Evolutionary conservation across 2,888 invertebrate species (phyloP), one percentile per base, ranked within the genome.

Genomic region (Conops quadrifasciatus): DNA sequence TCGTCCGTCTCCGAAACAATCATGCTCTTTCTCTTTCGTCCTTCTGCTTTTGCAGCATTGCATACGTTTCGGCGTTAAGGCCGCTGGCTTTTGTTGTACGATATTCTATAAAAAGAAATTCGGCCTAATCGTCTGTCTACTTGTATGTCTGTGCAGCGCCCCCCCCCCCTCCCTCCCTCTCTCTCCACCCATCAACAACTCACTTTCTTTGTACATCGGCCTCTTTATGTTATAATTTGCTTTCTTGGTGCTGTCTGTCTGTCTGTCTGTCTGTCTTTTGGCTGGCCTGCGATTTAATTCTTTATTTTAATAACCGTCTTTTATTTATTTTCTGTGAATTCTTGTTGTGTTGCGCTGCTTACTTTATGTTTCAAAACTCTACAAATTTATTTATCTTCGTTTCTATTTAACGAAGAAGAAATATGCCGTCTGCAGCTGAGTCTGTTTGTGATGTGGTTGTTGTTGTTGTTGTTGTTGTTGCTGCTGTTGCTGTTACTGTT

Each of bases 311-410:
- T 58, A 58, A 24, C 15, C 58, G 58, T 21, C 24, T 58, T 58
- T 58, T 58, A 58, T 58, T 28, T 28, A 28, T 28, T 58, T 58
- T 58, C 58, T 26, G 26, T 7, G 58, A 58, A 58, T 58, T 53
- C 53, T 2, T 19, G 21, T 53, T 19, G n/a, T 21, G 21, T 21
- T 53, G 53, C 19, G n/a, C n/a, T 21, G 15, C 19, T 36, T 36
- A 9, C 16, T 16, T 49, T 49, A 2, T 49, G 49, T 16, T n/a
- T 49, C 49, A 49, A 36, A 49, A 16, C 49, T 49, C 49, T 1
- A 19, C 49, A 49, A n/a, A 53, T 53, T 53, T 53, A 53, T 53
- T 53, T 53, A 21, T n/a, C 53, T 53, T 53, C 1, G 21, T 53
- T 53, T 53, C 53, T 21, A 53, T 53, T 21, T 53, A 21, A 53